These are phyloP conservation scores for Phrynocephalus guinanensis DNA, from an alignment of 2,797 vertebrate species.

Conservation along the genomic window DNA sequence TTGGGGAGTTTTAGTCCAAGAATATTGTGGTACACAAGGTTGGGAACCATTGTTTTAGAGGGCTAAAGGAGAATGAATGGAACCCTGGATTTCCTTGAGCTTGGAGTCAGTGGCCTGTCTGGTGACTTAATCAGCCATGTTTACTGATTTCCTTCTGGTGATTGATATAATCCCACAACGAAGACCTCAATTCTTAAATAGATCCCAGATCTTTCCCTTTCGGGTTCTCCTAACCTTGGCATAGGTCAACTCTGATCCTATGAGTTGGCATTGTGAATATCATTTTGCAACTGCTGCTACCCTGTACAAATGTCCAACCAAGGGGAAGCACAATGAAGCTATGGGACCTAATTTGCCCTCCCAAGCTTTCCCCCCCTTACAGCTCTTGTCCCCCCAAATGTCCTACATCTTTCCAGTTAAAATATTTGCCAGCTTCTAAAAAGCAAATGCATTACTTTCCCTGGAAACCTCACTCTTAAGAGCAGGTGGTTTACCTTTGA, in stretches of 20 bases:
- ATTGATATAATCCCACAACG: neutral
- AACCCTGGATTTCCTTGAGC: neutral
- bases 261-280: neutral
- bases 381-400: no score
- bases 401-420: neutral
- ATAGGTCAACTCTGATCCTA: neutral
- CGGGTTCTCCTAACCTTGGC: neutral
- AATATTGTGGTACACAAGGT: no score
- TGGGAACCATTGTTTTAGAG: neutral
- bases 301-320: neutral
- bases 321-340: no score
- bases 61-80: neutral
- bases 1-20: no score
- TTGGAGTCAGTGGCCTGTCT: neutral
- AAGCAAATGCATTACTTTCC: no score
- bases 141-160: neutral
- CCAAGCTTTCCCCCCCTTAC: no score
- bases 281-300: neutral
- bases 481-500: no score
- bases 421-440: neutral
- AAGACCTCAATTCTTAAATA: neutral
- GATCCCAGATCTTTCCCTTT: neutral
- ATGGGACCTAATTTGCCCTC: no score
- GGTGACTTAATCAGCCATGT: neutral
- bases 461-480: no score